Evolutionary conservation across 1,140 invertebrate genomes (phyloP).

Genomic region (Plectrocnemia conspersa): DNA sequence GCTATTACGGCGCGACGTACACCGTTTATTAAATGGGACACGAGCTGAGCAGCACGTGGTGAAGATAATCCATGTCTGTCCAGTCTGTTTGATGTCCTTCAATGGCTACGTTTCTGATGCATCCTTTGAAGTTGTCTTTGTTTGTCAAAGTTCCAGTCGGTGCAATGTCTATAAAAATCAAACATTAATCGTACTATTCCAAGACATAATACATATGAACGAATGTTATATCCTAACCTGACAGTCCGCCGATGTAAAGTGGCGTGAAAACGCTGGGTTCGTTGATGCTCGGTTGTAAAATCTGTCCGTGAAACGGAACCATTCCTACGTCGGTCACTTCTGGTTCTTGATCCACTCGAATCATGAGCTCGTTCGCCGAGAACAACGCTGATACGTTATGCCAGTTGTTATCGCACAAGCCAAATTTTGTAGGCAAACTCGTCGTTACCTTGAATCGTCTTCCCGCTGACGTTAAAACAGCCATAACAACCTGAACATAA

Average conservation of each 20-base stretch:
- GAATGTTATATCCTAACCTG: slow-evolving; percentile 55
- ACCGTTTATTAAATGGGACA: slow-evolving; percentile 59
- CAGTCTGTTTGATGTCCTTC: slow-evolving; percentile 63
- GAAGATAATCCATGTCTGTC: slow-evolving; percentile 75
- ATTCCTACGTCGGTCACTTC: slow-evolving; percentile 46
- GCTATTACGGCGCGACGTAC: no score
- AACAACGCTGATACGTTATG: slow-evolving; percentile 74
- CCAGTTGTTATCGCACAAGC: slow-evolving; percentile 83
- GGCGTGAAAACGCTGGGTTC: slow-evolving; percentile 51
- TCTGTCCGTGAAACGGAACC: slow-evolving; percentile 35
- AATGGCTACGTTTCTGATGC: slow-evolving; percentile 80
- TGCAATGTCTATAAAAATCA: slow-evolving; percentile 29
- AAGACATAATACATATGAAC: not conserved
- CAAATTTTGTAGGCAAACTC: slow-evolving; percentile 59
- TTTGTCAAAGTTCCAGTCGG: slow-evolving; percentile 30
- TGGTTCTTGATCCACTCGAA: slow-evolving; percentile 67
- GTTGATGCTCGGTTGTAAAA: slow-evolving; percentile 44
- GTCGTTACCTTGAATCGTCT: slow-evolving; percentile 56
- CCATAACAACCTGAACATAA: slow-evolving; percentile 58
- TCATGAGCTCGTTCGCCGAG: slow-evolving; percentile 61
- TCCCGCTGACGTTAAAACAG: slow-evolving; percentile 62
- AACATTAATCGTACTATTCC: no score
- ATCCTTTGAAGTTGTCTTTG: slow-evolving; percentile 82
- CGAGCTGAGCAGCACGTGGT: slow-evolving; percentile 80
- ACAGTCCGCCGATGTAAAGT: slow-evolving; percentile 80